phyloP scores from a whole-genome alignment of 1,140 invertebrate species.

The Lasioglossum albipes region DNA sequence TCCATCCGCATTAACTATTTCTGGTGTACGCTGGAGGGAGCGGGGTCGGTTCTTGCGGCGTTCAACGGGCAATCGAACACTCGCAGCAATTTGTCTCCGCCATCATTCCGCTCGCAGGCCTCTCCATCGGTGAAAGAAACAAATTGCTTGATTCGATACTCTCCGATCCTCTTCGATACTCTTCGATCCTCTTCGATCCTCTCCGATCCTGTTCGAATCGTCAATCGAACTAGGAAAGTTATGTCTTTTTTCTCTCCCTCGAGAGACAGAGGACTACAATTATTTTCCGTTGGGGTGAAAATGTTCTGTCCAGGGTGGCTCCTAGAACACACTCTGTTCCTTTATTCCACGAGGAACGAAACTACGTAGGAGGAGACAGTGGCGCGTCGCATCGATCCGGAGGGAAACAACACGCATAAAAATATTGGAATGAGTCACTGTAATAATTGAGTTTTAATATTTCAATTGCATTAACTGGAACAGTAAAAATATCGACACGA shows the following conservation, averaged over 20 bases:
- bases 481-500: no score
- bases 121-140: constrained; percentile 7
- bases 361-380: constrained; percentile 22
- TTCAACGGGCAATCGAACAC: constrained; percentile 16
- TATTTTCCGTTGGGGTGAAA: constrained; percentile 3
- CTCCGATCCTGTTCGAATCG: no score
- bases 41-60: constrained; percentile 24
- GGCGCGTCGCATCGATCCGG: constrained; percentile 20
- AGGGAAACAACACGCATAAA: constrained; percentile 5
- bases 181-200: no score
- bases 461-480: no score
- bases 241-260: not conserved
- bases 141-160: not conserved
- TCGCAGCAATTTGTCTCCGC: constrained; percentile 32
- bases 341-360: constrained; percentile 16
- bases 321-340: not conserved
- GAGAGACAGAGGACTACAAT: constrained; percentile 1
- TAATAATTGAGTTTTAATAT: no score
- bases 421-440: no score
- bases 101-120: not conserved
- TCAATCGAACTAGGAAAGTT: no score
- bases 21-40: constrained; percentile 10
- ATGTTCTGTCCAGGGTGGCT: constrained; percentile 6
- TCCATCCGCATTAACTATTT: constrained; percentile 28
- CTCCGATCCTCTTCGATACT: no score